These are phyloP conservation scores for Triplophysa bombifrons DNA, from an alignment of 2,797 vertebrate genomes.

Conservation along the genomic window DNA sequence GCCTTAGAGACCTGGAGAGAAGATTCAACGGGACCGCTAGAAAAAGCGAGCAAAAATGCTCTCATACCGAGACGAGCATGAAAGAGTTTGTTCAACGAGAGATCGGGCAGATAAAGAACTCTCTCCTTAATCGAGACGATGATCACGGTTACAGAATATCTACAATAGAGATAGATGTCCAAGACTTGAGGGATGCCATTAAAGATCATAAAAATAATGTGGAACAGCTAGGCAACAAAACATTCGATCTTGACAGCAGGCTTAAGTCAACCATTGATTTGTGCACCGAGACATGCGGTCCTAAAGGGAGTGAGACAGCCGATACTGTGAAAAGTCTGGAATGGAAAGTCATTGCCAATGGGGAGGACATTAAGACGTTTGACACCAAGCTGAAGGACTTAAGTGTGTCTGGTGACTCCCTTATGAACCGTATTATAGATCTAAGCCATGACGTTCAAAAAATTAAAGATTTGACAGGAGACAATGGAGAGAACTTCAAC, in stretches of 20 bases:
- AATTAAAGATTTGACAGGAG: constrained; percentile 71
- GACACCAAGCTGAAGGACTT: constrained; percentile 77
- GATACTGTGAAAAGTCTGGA: constrained; percentile 79
- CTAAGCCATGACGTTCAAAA: constrained; percentile 71
- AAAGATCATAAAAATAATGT: constrained; percentile 74
- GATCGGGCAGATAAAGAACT: constrained; percentile 71
- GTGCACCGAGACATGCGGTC: constrained; percentile 79
- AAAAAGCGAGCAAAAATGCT: constrained; percentile 78
- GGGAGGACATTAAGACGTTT: constrained; percentile 77
- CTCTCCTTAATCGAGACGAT: constrained; percentile 66
- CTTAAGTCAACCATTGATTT: constrained; percentile 71
- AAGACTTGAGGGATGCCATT: constrained; percentile 69
- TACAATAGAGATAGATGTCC: constrained; percentile 76
- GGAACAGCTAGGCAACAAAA: constrained; percentile 68
- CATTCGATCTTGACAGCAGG: constrained; percentile 73
- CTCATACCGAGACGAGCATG: constrained; percentile 74
- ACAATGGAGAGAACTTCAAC: constrained; percentile 73
- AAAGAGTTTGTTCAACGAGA: constrained; percentile 77
- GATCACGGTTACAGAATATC: constrained; percentile 72
- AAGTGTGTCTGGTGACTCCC: constrained; percentile 74
- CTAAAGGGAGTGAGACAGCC: constrained; percentile 60
- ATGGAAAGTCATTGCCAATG: constrained; percentile 77
- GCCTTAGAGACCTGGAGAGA: constrained; percentile 80
- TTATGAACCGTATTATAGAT: constrained; percentile 67
- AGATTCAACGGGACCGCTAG: constrained; percentile 81